Conservation (phyloP, 1,140 invertebrate species). For the Drosophila quadrilineata region DNA sequence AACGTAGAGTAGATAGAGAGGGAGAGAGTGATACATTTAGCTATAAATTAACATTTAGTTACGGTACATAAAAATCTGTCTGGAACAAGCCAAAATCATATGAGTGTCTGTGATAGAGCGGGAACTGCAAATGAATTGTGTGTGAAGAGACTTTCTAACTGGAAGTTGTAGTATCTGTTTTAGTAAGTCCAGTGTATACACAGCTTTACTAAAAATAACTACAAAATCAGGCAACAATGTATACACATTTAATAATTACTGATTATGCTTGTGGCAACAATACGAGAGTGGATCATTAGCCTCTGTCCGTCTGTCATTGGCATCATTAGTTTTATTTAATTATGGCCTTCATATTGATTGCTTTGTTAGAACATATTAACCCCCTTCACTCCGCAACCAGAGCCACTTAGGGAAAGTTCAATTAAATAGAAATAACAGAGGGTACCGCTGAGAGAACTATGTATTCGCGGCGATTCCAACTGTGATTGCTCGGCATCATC, state of each 20-base stretch:
- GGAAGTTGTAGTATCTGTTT: too few species aligned
- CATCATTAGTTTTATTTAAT: conserved; percentile 81
- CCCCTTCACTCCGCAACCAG: conserved; percentile 38
- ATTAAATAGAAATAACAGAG: conserved; percentile 55
- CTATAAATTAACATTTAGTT: conserved; percentile 74
- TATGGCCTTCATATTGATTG: conserved; percentile 75
- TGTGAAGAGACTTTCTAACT: too few species aligned
- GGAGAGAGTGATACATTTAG: conserved; percentile 38
- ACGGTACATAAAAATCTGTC: conserved; percentile 76
- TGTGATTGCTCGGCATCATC: conserved; percentile 56
- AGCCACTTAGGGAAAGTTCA: conserved; percentile 58
- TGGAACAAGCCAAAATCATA: neutral
- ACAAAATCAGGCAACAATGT: neutral
- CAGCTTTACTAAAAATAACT: neutral
- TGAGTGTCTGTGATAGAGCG: neutral
- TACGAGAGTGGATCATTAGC: conserved; percentile 53
- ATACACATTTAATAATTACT: neutral
- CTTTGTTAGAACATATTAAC: conserved; percentile 76
- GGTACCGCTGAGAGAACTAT: too few species aligned
- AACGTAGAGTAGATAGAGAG: too few species aligned
- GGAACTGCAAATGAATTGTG: conserved; percentile 1
- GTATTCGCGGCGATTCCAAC: conserved; percentile 36
- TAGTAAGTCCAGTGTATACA: too few species aligned
- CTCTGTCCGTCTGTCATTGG: conserved; percentile 61
- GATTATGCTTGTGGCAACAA: neutral